phyloP scores from a whole-genome alignment of 2,113 vertebrate species.

The Ondatra zibethicus region DNA sequence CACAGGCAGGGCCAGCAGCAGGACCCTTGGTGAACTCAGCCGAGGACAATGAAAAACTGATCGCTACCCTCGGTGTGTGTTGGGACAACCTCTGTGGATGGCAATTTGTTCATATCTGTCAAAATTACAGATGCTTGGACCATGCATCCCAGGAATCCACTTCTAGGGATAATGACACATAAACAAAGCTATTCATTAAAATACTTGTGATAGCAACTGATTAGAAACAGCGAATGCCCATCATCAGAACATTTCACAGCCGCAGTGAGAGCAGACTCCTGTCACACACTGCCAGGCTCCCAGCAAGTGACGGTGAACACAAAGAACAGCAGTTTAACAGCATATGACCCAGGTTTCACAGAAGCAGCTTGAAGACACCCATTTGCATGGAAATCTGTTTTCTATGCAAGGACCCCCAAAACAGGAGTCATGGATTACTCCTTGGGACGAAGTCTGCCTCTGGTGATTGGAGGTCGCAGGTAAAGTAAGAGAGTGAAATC shows the following conservation, averaged over 20 bases:
- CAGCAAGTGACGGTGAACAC: not conserved
- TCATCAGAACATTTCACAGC: not conserved
- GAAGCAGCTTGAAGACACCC: not conserved
- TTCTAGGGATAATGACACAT: constrained; percentile 7
- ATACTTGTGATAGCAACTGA: not conserved
- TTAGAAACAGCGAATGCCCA: not conserved
- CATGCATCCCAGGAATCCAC: not conserved
- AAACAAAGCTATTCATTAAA: not conserved
- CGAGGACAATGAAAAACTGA: not conserved
- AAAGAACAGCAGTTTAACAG: not conserved
- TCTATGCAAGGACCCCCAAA: not conserved
- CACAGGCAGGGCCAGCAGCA: not conserved
- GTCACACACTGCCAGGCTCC: not conserved
- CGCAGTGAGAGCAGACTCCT: not conserved
- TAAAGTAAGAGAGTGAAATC: not conserved
- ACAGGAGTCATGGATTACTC: not conserved
- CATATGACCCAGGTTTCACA: not conserved
- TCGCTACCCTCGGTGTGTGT: not conserved
- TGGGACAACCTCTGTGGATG: not conserved
- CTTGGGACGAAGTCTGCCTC: not conserved
- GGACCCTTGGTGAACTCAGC: not conserved
- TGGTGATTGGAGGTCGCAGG: not conserved
- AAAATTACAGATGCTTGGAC: not conserved
- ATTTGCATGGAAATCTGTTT: not conserved
- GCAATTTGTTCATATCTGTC: not conserved